Evolutionary conservation across 2,888 invertebrate species (phyloP).

Genomic region (Cephus pulcher): DNA sequence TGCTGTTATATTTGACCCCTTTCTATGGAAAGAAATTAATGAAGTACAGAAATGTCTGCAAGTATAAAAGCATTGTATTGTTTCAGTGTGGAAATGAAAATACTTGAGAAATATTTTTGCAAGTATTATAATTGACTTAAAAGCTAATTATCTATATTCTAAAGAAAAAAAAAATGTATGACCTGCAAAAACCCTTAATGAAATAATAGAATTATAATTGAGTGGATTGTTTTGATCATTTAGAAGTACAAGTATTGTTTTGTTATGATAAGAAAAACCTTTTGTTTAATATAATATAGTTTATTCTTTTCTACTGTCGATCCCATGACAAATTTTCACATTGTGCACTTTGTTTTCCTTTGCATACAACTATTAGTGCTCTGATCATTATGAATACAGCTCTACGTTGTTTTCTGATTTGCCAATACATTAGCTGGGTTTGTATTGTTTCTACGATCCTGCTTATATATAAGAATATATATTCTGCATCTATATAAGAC

Average conservation of each 20-base stretch:
- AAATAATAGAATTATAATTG: not conserved
- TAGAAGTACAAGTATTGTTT: not conserved
- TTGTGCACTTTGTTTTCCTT: not conserved
- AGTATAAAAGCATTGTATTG: not conserved
- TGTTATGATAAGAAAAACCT: not conserved
- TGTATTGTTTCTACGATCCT: not conserved
- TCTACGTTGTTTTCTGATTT: not conserved
- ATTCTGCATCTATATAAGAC: constrained; percentile 20
- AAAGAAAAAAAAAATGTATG: not conserved
- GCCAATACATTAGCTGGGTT: not conserved
- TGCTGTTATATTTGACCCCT: not conserved
- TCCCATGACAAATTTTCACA: not conserved
- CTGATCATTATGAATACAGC: not conserved
- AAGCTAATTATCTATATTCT: not conserved
- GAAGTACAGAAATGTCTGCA: not conserved
- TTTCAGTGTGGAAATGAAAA: not conserved
- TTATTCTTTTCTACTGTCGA: not conserved
- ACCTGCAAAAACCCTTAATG: not conserved
- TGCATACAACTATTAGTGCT: not conserved
- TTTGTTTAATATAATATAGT: not conserved
- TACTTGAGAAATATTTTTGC: not conserved
- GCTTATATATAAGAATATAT: constrained; percentile 12
- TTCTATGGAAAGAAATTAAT: not conserved
- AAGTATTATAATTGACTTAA: not conserved
- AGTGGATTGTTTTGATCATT: not conserved